Conservation (phyloP, 1,140 invertebrate species). For the Aphidius gifuensis region DNA sequence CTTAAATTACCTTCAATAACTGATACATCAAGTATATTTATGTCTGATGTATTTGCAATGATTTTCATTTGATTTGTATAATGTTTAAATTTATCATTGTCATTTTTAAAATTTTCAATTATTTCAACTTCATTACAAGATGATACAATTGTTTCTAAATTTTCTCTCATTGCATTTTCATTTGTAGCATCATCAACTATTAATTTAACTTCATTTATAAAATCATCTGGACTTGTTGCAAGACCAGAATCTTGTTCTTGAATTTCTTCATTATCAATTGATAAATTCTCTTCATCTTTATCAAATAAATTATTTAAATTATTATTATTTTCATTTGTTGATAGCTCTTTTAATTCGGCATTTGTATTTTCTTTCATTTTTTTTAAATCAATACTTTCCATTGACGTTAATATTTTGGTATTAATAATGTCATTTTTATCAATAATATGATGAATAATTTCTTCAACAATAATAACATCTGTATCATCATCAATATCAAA, state of each 20-base stretch:
- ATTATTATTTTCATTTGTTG: constrained; percentile 2
- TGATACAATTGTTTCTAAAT: constrained; percentile 9
- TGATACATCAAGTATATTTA: neutral
- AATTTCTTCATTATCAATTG: neutral
- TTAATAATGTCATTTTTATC: constrained; percentile 22
- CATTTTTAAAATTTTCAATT: neutral
- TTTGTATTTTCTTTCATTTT: constrained; percentile 36
- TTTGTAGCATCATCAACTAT: constrained; percentile 1
- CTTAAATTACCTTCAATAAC: neutral
- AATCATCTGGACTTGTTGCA: constrained; percentile 3
- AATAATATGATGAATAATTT: constrained; percentile 44
- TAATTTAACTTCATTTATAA: constrained; percentile 13
- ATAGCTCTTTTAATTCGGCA: constrained; percentile 31
- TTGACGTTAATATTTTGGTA: constrained; percentile 7
- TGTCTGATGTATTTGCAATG: neutral
- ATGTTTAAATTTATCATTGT: constrained; percentile 10
- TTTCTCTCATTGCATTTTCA: constrained; percentile 7
- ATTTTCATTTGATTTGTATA: constrained; percentile 16
- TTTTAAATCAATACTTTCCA: constrained; percentile 26
- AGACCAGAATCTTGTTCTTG: neutral
- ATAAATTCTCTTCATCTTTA: constrained; percentile 1
- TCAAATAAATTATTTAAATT: neutral
- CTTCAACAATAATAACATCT: constrained; percentile 30
- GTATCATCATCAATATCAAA: constrained; percentile 10
- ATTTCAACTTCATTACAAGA: constrained; percentile 1